phyloP scores from a whole-genome alignment of 23 tunicate species.

The Ciona savignyi region DNA sequence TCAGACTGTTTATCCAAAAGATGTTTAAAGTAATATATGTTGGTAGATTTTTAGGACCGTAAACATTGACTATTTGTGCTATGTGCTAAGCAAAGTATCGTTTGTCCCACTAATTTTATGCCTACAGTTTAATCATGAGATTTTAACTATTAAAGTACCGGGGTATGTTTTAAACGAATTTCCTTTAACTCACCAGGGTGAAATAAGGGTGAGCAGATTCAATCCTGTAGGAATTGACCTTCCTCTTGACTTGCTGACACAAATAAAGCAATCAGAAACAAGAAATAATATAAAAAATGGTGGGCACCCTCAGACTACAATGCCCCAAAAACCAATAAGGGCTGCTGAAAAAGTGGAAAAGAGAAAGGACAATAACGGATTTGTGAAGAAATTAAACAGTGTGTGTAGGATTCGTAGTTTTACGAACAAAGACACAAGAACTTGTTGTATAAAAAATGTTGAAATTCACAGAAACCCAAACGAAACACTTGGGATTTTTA shows the following conservation, averaged over 20 bases:
- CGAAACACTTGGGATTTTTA: constrained; percentile 65
- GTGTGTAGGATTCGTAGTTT: constrained; percentile 15
- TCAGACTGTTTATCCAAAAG: too few species aligned
- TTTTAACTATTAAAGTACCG: too few species aligned
- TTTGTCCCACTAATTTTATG: too few species aligned
- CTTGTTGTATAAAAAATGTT: constrained; percentile 36
- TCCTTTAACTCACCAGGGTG: constrained; percentile 22
- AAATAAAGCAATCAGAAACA: constrained; percentile 12
- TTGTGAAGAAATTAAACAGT: constrained; percentile 20
- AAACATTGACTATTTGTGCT: too few species aligned
- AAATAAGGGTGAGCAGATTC: constrained; percentile 53
- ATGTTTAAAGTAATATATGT: too few species aligned
- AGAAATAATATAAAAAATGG: neutral
- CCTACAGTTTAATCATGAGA: too few species aligned
- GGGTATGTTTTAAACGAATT: too few species aligned
- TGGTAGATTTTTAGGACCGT: too few species aligned
- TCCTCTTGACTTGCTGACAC: constrained; percentile 14
- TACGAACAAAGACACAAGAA: neutral
- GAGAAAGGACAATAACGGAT: constrained; percentile 4
- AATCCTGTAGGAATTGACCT: constrained; percentile 31
- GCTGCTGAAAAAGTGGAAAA: neutral
- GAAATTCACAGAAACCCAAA: constrained; percentile 27
- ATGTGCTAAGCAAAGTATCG: too few species aligned
- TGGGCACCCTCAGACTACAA: neutral
- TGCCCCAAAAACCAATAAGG: neutral